Conservation (phyloP, 2,888 invertebrate genomes). For the Pristionchus entomophagus region DNA sequence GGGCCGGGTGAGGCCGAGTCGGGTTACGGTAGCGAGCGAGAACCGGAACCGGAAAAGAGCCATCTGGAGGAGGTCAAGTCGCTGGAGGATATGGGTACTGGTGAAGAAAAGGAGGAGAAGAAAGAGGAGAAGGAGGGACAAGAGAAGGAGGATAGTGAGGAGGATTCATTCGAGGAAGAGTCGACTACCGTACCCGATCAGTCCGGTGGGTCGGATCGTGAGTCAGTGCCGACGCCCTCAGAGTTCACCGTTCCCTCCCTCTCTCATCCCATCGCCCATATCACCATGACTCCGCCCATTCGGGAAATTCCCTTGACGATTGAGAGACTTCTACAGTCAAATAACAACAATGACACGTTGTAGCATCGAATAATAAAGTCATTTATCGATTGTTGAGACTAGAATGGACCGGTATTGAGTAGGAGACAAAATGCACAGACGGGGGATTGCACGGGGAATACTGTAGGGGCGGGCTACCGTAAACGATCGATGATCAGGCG, state of each 20-base stretch:
- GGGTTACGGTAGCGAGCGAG: constrained; percentile 31
- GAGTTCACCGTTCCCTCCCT: constrained; percentile 1
- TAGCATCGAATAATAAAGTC: background rate
- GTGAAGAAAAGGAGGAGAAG: background rate
- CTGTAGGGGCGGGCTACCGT: background rate
- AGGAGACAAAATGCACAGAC: background rate
- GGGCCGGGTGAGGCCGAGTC: background rate
- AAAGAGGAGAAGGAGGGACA: background rate
- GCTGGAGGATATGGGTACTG: constrained; percentile 12
- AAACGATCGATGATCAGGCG: background rate
- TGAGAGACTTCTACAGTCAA: background rate
- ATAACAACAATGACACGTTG: background rate
- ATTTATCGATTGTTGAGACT: background rate
- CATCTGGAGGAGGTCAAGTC: constrained; percentile 20
- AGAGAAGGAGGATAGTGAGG: background rate
- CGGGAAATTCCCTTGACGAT: constrained; percentile 18
- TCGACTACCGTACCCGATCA: constrained; percentile 34
- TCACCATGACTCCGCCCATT: background rate
- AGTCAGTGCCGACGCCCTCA: background rate
- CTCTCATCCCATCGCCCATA: background rate
- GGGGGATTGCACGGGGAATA: background rate
- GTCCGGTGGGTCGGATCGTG: background rate
- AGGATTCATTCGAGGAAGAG: background rate
- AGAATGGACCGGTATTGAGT: background rate
- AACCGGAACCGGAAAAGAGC: background rate